phyloP scores from a whole-genome alignment of 2,888 invertebrate species.

The Tachina lurida region DNA sequence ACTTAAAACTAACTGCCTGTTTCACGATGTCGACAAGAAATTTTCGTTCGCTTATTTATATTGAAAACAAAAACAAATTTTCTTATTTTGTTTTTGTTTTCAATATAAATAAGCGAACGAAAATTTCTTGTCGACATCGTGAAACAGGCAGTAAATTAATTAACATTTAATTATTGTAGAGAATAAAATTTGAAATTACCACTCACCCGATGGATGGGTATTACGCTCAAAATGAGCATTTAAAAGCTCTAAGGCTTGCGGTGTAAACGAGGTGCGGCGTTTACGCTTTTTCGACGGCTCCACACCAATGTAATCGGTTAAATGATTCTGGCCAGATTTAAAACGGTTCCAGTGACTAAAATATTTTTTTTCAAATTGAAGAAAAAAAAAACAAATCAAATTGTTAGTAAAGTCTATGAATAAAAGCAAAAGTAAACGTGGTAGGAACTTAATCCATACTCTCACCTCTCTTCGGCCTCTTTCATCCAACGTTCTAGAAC shows the following conservation, averaged over 20 bases:
- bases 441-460: constrained; percentile 81
- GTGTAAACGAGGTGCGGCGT: constrained; percentile 97
- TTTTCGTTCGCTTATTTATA: too few relatives aligned
- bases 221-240: constrained; percentile 98
- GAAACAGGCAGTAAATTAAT: too few relatives aligned
- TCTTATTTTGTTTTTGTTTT: too few relatives aligned
- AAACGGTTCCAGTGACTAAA: constrained; percentile 89
- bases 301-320: constrained; percentile 97
- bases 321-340: constrained; percentile 95
- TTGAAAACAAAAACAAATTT: too few relatives aligned
- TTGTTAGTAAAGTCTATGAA: constrained; percentile 63
- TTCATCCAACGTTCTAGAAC: constrained; percentile 99
- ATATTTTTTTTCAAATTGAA: background rate
- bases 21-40: too few relatives aligned
- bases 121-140: too few relatives aligned
- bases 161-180: constrained; percentile 2
- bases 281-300: constrained; percentile 98
- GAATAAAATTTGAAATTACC: constrained; percentile 77
- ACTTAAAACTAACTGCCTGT: constrained; percentile 11
- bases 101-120: too few relatives aligned
- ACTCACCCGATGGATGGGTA: constrained; percentile 97
- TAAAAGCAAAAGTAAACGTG: constrained; percentile 71
- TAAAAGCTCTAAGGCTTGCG: constrained; percentile 96
- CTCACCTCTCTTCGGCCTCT: constrained; percentile 97
- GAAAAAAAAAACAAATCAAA: constrained; percentile 61